Evolutionary conservation across 1,140 invertebrate genomes (phyloP), one percentile per base, ranked within the genome.

Genomic region (Acromyrmex charruanus): DNA sequence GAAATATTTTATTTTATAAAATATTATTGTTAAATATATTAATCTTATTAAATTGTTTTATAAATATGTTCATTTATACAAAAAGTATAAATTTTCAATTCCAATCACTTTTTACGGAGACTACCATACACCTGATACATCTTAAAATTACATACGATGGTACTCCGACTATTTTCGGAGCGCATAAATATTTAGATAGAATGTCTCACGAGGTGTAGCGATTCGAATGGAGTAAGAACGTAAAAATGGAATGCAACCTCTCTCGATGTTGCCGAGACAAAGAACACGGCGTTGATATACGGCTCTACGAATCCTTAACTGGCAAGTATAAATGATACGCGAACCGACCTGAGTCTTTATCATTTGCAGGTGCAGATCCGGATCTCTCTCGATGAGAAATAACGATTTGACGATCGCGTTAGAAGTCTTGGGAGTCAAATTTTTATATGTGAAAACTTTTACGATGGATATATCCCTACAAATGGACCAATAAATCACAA

Each of bases 151-250:
- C 28, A 21, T 16, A 35, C 82, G 87, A 25, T 25, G 28, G 3
- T 21, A n/a, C 53, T 6, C 53, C 55, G 9, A 58, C 7, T 10
- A 89, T 89, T 77, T 68, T 53, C 12, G 51, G 87, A 88, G 69
- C 65, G 71, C 18, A 75, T 65, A 88, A 89, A 88, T 82, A 80
- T 88, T 89, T 77, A 72, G 71, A 55, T 68, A 21, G 28, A 53
- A 80, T n/a, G 63, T 63, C 10, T 51, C 28, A n/a, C 28, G 61
- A 68, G 49, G 31, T 69, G 31, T 69, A 10, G 16, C 55, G 87
- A 82, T 85, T 85, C 74, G 75, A 88, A 85, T 77, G 87, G 79
- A 61, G 25, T 69, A 61, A 69, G 87, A 88, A 85, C 28, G 58
- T 71, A 88, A 85, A 77, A 81, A 81, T 74, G 39, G 21, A 63